Base-by-base conservation (phyloP, 1,140 invertebrate species). In the Melitaea cinxia region DNA sequence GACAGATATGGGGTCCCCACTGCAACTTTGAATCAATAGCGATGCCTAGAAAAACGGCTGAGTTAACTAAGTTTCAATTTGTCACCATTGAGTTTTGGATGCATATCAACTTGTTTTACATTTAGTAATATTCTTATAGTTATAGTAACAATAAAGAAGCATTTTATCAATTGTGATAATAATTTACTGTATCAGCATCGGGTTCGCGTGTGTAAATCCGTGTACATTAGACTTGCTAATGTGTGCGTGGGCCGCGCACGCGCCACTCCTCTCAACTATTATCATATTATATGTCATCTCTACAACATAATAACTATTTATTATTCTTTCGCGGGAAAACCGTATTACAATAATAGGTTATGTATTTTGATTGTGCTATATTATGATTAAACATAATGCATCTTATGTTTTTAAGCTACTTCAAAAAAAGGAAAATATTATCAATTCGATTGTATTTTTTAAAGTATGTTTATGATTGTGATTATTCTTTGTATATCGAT, bases 211-310 rank as follows among this genome's bases (percentile, higher is more conserved):
- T 68, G 67, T 73, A 68, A 73, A 70, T 73, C 71, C 62, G 58
- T 64, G 58, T 70, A 49, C 33, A 70, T 70, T 70, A 65, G 71
- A 65, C 69, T 73, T 73, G 66, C 55, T 68, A 76, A 83, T 83
- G 73, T 64, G 70, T 69, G 81, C 74, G 81, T 83, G 71, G 81
- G 81, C 49, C 61, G 75, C 75, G 80, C 80, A 79, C 80, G 80
- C 73, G 78, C 81, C 77, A 65, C 78, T 67, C 77, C 78, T 77
- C 67, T 73, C 56, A 35, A 45, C 53, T 56, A 57, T 65, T 70
- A 70, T 65, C 62, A 61, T 65, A 65, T 30, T 50, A 65, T 70
- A 65, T 58, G 56, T 64, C 62, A 57, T 57, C 53, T 56, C 10
- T 33, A 30, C 14, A 26, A 17, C 45, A 28, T 58, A 57, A 65